Conservation (phyloP, 2,797 vertebrate genomes). For the Phylloscopus collybita region DNA sequence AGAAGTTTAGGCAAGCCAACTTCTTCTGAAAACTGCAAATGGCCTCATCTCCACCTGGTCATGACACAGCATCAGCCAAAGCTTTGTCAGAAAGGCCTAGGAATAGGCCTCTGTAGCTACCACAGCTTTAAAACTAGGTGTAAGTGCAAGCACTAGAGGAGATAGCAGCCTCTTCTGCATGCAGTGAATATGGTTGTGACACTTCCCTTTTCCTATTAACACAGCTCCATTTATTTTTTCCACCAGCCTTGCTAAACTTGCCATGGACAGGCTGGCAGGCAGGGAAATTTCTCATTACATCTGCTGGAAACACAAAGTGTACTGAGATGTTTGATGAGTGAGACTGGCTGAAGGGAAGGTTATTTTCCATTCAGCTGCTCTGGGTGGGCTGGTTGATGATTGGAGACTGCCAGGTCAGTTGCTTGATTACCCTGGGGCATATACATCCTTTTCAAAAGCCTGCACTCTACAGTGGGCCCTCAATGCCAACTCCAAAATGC, state of each 20-base stretch:
- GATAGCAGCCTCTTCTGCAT: neutral
- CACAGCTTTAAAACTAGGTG: neutral
- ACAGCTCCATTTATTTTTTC: neutral
- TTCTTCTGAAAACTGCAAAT: neutral
- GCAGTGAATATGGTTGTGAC: neutral
- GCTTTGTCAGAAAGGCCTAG: neutral
- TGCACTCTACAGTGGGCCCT: accelerated
- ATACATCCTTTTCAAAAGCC: neutral
- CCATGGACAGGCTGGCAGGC: neutral
- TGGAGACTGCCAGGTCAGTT: neutral
- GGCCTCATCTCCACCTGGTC: neutral
- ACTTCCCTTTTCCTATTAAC: neutral
- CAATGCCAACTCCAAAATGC: neutral
- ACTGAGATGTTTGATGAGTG: neutral
- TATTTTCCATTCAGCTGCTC: neutral
- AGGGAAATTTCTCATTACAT: neutral
- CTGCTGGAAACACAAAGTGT: neutral
- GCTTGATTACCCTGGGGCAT: neutral
- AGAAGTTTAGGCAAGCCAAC: neutral
- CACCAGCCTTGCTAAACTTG: neutral
- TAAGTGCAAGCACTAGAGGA: neutral
- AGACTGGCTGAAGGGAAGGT: neutral
- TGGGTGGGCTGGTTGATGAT: neutral
- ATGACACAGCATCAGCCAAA: neutral
- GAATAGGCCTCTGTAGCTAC: neutral